Evolutionary conservation across 2,113 vertebrate species (phyloP).

Genomic region (Nycticorax nycticorax): DNA sequence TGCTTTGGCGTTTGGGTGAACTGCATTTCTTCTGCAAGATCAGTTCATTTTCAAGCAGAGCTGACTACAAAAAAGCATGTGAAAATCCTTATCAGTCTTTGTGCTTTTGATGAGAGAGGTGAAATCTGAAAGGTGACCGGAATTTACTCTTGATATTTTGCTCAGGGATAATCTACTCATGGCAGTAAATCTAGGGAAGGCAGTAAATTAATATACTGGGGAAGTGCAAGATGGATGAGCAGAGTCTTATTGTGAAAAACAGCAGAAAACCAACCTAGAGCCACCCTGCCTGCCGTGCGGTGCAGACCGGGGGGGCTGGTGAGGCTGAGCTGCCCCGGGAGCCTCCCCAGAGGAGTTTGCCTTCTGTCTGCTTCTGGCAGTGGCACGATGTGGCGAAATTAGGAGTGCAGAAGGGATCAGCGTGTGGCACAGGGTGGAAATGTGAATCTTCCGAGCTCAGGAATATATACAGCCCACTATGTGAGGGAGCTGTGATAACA

Average conservation of each 20-base stretch:
- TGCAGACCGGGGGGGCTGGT: not conserved
- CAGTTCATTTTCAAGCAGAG: not conserved
- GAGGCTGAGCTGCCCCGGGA: not conserved
- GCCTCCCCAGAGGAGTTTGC: not conserved
- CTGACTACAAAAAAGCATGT: not conserved
- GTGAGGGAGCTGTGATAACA: not conserved
- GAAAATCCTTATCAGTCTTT: not conserved
- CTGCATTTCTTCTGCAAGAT: not conserved
- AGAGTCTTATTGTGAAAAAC: not conserved
- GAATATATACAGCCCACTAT: not conserved
- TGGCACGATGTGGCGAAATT: not conserved
- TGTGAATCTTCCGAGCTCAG: not conserved
- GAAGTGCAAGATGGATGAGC: not conserved
- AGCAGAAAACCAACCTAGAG: not conserved
- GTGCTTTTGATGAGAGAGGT: not conserved
- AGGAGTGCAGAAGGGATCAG: not conserved
- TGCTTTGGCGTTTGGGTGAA: not conserved
- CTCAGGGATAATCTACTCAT: not conserved
- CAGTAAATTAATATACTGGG: not conserved
- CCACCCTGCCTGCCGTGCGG: fast-evolving
- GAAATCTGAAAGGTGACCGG: not conserved
- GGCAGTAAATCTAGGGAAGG: not conserved
- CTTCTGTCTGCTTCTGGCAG: not conserved
- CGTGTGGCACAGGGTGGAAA: not conserved
- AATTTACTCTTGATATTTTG: not conserved